A percentile compares a stretch with the other conserved stretches of the same genome.
Evolutionary conservation across 2,797 vertebrate species (phyloP).

Genomic region (Synaphobranchus kaupii): DNA sequence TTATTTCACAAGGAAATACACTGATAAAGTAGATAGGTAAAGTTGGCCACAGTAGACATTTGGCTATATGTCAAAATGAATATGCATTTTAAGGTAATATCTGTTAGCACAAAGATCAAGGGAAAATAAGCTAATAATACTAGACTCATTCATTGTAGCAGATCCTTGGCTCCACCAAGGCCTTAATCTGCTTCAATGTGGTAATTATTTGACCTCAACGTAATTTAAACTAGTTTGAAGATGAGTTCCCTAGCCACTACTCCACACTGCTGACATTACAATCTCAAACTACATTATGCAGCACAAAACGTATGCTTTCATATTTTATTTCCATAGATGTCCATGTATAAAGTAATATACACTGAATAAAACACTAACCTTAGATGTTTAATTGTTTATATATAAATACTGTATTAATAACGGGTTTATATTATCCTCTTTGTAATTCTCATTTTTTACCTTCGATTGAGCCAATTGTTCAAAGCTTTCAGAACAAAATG

Average conservation of each 20-base stretch:
- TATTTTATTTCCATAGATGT: not conserved
- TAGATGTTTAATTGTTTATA: not conserved
- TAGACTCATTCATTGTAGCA: not conserved
- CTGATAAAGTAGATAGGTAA: not conserved
- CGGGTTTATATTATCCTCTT: not conserved
- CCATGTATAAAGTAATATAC: not conserved
- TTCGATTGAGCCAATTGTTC: not conserved
- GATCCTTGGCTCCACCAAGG: not conserved
- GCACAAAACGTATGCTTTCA: not conserved
- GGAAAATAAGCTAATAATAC: not conserved
- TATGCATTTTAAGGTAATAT: not conserved
- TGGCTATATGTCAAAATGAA: not conserved
- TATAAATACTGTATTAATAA: not conserved
- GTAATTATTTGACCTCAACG: not conserved
- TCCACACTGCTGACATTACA: not conserved
- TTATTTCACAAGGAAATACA: not conserved
- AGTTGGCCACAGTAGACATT: not conserved
- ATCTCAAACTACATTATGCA: not conserved
- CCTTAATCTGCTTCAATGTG: not conserved
- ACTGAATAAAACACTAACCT: not conserved
- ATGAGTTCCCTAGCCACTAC: not conserved
- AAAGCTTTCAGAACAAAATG: not conserved
- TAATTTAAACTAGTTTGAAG: not conserved
- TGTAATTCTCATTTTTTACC: no score
- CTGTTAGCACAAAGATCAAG: not conserved